Conservation (phyloP, 2,113 vertebrate species). For the Chamaea fasciata region DNA sequence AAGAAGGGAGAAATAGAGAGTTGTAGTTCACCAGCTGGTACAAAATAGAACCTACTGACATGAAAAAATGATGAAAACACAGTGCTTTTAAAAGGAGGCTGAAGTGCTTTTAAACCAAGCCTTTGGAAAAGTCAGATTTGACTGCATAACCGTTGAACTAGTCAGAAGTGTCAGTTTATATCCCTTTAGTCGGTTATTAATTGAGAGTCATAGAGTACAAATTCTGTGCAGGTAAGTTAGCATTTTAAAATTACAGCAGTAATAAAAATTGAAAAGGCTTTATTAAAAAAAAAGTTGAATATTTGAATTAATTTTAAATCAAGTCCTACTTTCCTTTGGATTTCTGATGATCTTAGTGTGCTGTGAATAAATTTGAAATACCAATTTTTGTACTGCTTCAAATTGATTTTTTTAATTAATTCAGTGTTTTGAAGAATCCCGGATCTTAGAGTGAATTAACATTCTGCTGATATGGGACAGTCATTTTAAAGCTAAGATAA, state of each 20-base stretch:
- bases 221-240: neutral
- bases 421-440: neutral
- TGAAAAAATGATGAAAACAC: neutral
- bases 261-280: neutral
- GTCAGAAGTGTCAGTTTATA: neutral
- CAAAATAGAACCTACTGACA: neutral
- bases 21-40: conserved; percentile 18
- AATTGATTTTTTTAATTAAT: neutral
- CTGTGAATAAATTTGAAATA: neutral
- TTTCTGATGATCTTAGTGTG: neutral
- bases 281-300: neutral
- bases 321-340: neutral
- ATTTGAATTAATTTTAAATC: neutral
- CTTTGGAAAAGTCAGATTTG: neutral
- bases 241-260: neutral
- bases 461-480: neutral
- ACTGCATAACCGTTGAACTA: neutral
- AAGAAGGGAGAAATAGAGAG: neutral
- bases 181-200: neutral
- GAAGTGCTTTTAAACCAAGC: conserved; percentile 20
- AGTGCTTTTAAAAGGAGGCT: neutral
- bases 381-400: neutral
- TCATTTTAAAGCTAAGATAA: neutral
- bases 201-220: neutral
- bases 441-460: neutral